Evolutionary conservation across 2,888 invertebrate genomes (phyloP).

Genomic region (Aromia moschata): DNA sequence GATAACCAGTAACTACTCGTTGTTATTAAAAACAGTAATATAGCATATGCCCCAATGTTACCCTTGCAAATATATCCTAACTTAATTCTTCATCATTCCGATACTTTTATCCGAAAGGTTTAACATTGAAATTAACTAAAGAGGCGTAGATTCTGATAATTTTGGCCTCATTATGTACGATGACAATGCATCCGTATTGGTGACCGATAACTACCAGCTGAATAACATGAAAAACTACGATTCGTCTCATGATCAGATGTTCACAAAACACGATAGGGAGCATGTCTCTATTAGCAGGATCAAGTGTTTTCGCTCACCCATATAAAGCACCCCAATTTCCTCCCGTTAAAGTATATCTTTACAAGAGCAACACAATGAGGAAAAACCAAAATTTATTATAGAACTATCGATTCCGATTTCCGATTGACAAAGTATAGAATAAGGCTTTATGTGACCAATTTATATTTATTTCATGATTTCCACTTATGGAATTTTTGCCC

Average conservation of each 20-base stretch:
- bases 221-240: slow-evolving; percentile 68
- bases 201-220: slow-evolving; percentile 77
- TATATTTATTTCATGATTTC: no score
- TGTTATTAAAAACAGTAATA: no score
- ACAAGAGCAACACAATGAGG: slow-evolving; percentile 50
- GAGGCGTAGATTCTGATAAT: slow-evolving; percentile 68
- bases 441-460: no score
- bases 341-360: slow-evolving; percentile 77
- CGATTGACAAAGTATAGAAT: slow-evolving; percentile 54
- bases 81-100: no score
- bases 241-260: slow-evolving; percentile 60
- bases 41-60: no score
- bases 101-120: slow-evolving; percentile 38
- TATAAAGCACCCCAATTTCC: slow-evolving; percentile 83
- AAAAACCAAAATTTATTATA: slow-evolving; percentile 49
- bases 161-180: slow-evolving; percentile 82
- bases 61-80: no score
- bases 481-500: no score
- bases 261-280: slow-evolving; percentile 63
- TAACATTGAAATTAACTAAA: slow-evolving; percentile 33
- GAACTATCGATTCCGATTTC: slow-evolving; percentile 51
- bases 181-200: slow-evolving; percentile 80
- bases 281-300: slow-evolving; percentile 63
- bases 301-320: slow-evolving; percentile 80
- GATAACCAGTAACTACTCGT: no score